A percentile compares a stretch with the other conserved stretches of the same genome.
Conservation (phyloP, 2,797 vertebrate species). For the Muscicapa striata region DNA sequence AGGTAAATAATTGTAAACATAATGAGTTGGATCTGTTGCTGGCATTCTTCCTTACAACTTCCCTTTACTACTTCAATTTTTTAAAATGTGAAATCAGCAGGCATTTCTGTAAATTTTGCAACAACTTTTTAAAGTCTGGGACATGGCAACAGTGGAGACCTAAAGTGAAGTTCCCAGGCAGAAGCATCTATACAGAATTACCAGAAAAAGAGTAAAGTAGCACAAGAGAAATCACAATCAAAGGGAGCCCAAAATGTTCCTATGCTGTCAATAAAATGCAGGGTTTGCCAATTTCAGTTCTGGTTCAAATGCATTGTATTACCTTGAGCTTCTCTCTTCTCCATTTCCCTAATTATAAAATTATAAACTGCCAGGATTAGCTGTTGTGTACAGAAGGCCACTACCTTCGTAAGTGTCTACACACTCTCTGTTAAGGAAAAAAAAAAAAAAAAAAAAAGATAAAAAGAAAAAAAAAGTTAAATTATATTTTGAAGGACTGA, state of each 20-base stretch:
- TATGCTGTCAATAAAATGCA: not conserved
- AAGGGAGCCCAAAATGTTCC: not conserved
- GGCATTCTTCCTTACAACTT: not conserved
- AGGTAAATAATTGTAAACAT: constrained; percentile 1
- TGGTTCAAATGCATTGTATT: not conserved
- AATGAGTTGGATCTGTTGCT: not conserved
- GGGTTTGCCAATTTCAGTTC: not conserved
- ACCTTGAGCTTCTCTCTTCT: not conserved
- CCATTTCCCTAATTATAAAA: not conserved
- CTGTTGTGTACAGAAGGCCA: not conserved
- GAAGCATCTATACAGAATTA: not conserved
- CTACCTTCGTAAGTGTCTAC: not conserved
- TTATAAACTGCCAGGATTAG: not conserved
- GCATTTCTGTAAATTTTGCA: not conserved
- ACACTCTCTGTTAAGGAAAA: not conserved
- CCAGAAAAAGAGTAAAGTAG: not conserved
- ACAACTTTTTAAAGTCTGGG: not conserved
- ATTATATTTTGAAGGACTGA: not conserved
- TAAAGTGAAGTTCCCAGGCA: not conserved
- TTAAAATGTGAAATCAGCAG: not conserved
- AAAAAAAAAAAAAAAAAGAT: not conserved
- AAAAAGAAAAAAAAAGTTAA: not conserved
- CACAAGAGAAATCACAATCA: not conserved
- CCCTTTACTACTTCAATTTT: not conserved
- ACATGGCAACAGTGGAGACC: not conserved